Evolutionary conservation across 2,888 invertebrate genomes (phyloP).

Genomic region (Amblyjoppa fuscipennis): DNA sequence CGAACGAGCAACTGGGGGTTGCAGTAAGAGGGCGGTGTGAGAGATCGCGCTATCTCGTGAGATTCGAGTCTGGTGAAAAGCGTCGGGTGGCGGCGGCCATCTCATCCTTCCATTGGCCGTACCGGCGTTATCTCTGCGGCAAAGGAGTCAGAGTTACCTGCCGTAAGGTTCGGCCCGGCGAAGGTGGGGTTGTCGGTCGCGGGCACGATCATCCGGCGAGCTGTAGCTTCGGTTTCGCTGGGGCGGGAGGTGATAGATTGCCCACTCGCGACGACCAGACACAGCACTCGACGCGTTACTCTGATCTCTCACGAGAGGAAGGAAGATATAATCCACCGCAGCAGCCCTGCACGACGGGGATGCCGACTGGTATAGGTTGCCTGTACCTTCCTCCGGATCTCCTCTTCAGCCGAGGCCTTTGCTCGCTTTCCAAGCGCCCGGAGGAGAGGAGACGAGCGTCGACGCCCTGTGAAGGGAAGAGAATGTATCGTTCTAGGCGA

Average conservation of each 20-base stretch:
- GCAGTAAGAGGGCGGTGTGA: conserved; percentile 51
- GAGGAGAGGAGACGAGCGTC: conserved; percentile 27
- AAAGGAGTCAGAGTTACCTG: conserved; percentile 58
- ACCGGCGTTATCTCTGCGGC: conserved; percentile 66
- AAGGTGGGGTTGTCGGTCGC: conserved; percentile 35
- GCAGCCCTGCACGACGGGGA: conserved; percentile 22
- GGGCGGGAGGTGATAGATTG: conserved; percentile 80
- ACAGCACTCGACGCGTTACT: conserved; percentile 36
- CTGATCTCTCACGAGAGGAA: conserved; percentile 47
- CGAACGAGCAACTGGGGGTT: conserved; percentile 63
- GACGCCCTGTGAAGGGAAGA: conserved; percentile 10
- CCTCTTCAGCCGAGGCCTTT: conserved; percentile 35
- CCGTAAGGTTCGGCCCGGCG: conserved; percentile 41
- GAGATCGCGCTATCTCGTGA: conserved; percentile 71
- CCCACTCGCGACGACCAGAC: conserved; percentile 76
- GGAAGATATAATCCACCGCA: conserved; percentile 52
- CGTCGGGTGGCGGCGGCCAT: conserved; percentile 35
- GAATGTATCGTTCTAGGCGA: conserved; percentile 55
- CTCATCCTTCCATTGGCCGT: conserved; percentile 50
- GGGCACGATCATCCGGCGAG: conserved; percentile 53
- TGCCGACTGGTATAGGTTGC: conserved; percentile 26
- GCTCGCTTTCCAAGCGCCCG: conserved; percentile 25
- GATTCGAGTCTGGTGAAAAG: conserved; percentile 62
- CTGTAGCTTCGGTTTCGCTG: conserved; percentile 59
- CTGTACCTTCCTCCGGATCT: conserved; percentile 14